Conservation (phyloP, 2,888 invertebrate species). For the Rotaria magnacalcarata region DNA sequence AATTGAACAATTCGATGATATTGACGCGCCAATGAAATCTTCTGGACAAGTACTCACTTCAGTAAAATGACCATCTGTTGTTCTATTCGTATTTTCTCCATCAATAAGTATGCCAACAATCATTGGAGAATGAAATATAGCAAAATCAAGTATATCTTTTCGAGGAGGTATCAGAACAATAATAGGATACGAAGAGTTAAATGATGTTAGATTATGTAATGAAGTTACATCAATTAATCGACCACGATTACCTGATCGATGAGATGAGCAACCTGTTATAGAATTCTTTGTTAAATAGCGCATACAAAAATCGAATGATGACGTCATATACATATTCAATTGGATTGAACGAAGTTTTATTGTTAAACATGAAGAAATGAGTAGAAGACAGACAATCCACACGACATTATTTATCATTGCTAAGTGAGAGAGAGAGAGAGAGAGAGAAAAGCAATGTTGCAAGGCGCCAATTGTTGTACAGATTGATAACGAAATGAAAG, state of each 20-base stretch:
- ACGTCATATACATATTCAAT: constrained; percentile 6
- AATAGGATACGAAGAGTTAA: neutral
- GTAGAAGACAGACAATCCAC: neutral
- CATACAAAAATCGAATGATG: constrained; percentile 22
- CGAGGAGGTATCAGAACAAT: neutral
- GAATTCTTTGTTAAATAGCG: neutral
- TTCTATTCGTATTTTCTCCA: neutral
- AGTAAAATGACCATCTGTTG: neutral
- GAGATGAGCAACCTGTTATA: neutral
- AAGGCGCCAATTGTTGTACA: neutral
- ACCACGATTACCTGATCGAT: neutral
- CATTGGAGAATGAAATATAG: neutral
- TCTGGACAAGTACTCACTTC: constrained; percentile 1
- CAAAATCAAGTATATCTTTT: neutral
- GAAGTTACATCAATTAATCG: neutral
- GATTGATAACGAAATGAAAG: neutral
- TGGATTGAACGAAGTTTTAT: neutral
- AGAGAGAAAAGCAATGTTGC: neutral
- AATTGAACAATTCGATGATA: neutral
- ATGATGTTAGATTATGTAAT: neutral
- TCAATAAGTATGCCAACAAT: neutral
- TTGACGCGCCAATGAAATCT: neutral
- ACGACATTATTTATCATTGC: too few relatives aligned
- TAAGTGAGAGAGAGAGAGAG: too few relatives aligned
- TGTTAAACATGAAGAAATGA: neutral